phyloP scores from a whole-genome alignment of 1,140 invertebrate species.

The Chironomus striatipennis region DNA sequence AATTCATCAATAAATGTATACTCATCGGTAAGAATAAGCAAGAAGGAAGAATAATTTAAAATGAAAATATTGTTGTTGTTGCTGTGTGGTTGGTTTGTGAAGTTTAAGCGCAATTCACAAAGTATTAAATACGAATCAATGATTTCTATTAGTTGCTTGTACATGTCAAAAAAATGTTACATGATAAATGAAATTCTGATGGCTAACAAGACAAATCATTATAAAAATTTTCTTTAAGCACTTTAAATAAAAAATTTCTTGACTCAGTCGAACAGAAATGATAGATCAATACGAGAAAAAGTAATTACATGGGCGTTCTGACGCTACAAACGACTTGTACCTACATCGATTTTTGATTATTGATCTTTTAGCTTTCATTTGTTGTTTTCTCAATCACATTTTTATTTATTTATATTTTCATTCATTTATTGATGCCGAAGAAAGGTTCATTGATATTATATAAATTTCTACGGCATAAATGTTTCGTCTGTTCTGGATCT shows the following conservation, averaged over 20 bases:
- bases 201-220: constrained; percentile 8
- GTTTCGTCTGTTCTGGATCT: no score
- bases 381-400: neutral
- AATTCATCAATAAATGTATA: no score
- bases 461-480: no score
- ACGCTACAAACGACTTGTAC: neutral
- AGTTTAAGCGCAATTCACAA: neutral
- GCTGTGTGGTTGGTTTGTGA: neutral
- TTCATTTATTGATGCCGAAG: neutral
- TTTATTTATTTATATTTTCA: no score
- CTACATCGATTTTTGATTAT: constrained; percentile 10
- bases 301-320: constrained; percentile 11
- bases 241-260: no score
- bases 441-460: neutral
- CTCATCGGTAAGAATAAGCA: neutral
- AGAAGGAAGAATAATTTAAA: neutral
- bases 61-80: neutral
- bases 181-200: constrained; percentile 14
- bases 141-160: constrained; percentile 13
- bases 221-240: neutral
- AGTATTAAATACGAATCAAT: constrained; percentile 9
- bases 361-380: constrained; percentile 1
- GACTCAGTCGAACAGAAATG: neutral
- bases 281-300: neutral
- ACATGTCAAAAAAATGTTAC: constrained; percentile 5